Percentiles rank a stretch among this genome's conserved stretches.
These are phyloP conservation scores for Percina caprodes DNA, from an alignment of 2,113 vertebrate genomes.

Conservation along the genomic window DNA sequence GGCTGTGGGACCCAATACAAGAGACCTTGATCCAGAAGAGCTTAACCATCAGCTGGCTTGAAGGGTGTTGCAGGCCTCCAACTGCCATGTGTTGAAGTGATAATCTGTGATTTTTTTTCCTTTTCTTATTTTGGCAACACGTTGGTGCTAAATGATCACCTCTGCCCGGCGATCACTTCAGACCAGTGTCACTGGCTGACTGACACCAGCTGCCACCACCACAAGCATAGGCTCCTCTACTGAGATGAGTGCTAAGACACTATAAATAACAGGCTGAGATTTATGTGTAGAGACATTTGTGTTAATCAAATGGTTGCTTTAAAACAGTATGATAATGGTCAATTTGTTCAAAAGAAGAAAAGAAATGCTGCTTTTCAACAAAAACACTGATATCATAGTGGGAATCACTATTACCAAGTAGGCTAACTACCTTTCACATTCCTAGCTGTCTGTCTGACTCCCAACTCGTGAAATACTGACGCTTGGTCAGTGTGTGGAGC, in stretches of 20 bases:
- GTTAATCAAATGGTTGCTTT: neutral
- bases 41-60: conserved; percentile 55
- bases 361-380: neutral
- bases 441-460: no score
- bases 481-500: no score
- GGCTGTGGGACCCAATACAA: conserved; percentile 31
- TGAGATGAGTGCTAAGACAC: conserved; percentile 18
- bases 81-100: conserved; percentile 33
- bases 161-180: conserved; percentile 51
- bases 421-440: no score
- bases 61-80: conserved; percentile 32
- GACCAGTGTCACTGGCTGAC: conserved; percentile 38
- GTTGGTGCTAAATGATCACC: conserved; percentile 50
- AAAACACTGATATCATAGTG: no score
- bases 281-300: neutral
- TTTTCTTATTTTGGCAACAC: conserved; percentile 20
- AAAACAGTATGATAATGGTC: neutral
- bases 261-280: conserved; percentile 47
- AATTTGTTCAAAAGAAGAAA: conserved; percentile 1
- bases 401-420: no score
- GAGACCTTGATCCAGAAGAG: conserved; percentile 46
- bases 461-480: no score
- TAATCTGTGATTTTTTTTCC: conserved; percentile 32
- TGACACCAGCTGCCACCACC: conserved; percentile 51
- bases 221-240: conserved; percentile 16